A percentile compares a stretch with the other conserved stretches of the same genome.
These are phyloP conservation scores for Leptoteleia sp. DNA, from an alignment of 1,140 invertebrate genomes.

Conservation along the genomic window DNA sequence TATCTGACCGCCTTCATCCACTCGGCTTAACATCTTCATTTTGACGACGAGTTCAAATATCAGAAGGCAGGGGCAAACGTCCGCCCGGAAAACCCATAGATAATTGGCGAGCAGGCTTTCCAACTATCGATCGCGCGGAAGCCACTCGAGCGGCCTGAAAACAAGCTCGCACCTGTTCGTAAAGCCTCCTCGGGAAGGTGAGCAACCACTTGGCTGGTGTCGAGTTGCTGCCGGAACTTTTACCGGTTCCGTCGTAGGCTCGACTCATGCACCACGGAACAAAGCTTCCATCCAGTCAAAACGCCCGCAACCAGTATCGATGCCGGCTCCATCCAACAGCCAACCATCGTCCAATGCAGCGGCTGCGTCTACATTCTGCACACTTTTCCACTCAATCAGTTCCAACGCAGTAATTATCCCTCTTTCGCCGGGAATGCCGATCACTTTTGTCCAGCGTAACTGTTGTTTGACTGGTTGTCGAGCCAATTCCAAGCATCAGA, in stretches of 20 bases:
- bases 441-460: constrained; percentile 1
- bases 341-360: too few relatives aligned
- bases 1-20: constrained; percentile 24
- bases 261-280: too few relatives aligned
- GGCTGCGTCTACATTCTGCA: constrained; percentile 8
- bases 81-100: constrained; percentile 27
- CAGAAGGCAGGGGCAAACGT: constrained; percentile 21
- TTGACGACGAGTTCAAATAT: constrained; percentile 24
- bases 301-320: constrained; percentile 1
- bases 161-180: constrained; percentile 43
- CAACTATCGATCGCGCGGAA: constrained; percentile 38
- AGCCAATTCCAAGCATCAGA: not conserved
- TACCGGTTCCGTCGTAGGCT: constrained; percentile 26
- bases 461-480: constrained; percentile 5
- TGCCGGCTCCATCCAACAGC: too few relatives aligned
- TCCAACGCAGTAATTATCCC: constrained; percentile 17
- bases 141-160: constrained; percentile 23
- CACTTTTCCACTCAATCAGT: not conserved
- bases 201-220: constrained; percentile 16
- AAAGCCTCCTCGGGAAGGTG: constrained; percentile 16
- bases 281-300: constrained; percentile 21
- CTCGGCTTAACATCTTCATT: constrained; percentile 38
- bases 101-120: constrained; percentile 32
- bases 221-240: constrained; percentile 40
- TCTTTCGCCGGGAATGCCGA: constrained; percentile 15